Percentiles rank a stretch among this genome's conserved stretches.
Evolutionary conservation across 2,113 vertebrate species (phyloP).

Genomic region (Ursus arctos): DNA sequence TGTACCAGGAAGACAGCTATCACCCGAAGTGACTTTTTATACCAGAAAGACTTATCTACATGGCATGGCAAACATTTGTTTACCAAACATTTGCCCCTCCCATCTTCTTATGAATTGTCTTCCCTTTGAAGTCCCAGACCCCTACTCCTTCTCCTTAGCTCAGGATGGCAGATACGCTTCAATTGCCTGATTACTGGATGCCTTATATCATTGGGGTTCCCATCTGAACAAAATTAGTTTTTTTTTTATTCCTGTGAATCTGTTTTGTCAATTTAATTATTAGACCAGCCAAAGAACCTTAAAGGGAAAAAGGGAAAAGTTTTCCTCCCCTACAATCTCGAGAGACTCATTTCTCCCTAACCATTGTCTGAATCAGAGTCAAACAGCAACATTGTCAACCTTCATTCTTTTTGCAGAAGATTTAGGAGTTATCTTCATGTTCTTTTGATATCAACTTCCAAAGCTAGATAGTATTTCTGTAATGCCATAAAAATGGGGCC

Average conservation of each 20-base stretch:
- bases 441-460: slow-evolving; percentile 17
- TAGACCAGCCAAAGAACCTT: background rate
- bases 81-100: background rate
- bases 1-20: background rate
- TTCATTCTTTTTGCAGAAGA: background rate
- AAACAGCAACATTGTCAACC: background rate
- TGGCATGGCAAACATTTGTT: background rate
- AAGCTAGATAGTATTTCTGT: background rate
- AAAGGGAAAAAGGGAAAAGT: background rate
- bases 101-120: background rate
- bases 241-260: background rate
- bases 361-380: background rate
- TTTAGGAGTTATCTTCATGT: background rate
- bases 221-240: background rate
- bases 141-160: background rate
- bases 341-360: background rate
- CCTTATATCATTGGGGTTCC: background rate
- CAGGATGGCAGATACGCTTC: background rate
- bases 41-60: background rate
- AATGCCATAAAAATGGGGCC: background rate
- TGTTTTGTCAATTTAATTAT: background rate
- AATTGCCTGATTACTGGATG: background rate
- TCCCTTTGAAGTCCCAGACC: background rate
- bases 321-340: background rate
- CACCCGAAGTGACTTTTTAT: background rate